Percentiles rank a stretch among this genome's conserved stretches.
Evolutionary conservation across 2,113 vertebrate genomes (phyloP).

Genomic region (Protomyctophum bolini): DNA sequence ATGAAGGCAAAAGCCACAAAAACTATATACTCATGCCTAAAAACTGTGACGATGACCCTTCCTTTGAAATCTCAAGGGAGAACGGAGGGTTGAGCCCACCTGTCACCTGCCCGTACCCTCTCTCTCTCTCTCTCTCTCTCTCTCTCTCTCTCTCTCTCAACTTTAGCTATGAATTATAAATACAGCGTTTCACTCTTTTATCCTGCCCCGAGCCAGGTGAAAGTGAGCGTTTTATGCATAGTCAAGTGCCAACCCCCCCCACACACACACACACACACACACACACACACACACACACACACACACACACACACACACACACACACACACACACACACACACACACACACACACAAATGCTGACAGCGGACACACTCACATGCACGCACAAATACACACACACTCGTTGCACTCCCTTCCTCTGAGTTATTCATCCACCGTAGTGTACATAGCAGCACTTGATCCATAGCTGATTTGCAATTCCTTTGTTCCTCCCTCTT

Average conservation of each 20-base stretch:
- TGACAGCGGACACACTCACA: slow-evolving; percentile 1
- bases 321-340: not conserved
- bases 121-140: not conserved
- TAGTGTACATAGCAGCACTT: slow-evolving; percentile 51
- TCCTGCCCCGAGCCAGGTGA: slow-evolving; percentile 29
- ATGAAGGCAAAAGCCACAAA: too few species aligned
- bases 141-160: slow-evolving; percentile 42
- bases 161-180: slow-evolving; percentile 68
- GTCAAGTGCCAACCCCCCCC: too few species aligned
- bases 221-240: not conserved
- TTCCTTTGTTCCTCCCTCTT: slow-evolving; percentile 65
- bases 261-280: too few species aligned
- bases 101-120: slow-evolving; percentile 56
- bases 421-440: slow-evolving; percentile 70
- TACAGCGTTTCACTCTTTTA: slow-evolving; percentile 49
- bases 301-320: not conserved
- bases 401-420: slow-evolving; percentile 41
- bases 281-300: slow-evolving; percentile 12
- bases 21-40: not conserved
- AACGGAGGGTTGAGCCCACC: slow-evolving; percentile 37
- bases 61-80: slow-evolving; percentile 38
- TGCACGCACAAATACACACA: slow-evolving; percentile 38
- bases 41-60: slow-evolving; percentile 23
- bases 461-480: slow-evolving; percentile 68
- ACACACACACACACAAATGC: slow-evolving; percentile 15